Conservation (phyloP, 2,888 invertebrate genomes). For the Hemaris fuciformis region DNA sequence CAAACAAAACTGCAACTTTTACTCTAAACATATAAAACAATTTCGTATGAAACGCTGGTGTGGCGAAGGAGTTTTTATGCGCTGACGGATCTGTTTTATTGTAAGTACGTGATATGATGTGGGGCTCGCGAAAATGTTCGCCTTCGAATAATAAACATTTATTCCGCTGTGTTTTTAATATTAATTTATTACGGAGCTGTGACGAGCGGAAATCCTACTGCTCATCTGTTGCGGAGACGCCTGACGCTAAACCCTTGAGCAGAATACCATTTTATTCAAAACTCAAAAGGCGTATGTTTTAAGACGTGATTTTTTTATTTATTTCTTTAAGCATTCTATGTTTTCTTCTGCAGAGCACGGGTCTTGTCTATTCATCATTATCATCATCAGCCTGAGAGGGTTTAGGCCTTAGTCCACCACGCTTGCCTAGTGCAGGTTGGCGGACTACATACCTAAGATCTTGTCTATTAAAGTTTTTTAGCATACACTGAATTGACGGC, state of each 20-base stretch:
- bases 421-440: too few relatives aligned
- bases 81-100: constrained; percentile 23
- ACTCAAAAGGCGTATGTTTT: too few relatives aligned
- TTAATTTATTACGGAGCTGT: constrained; percentile 8
- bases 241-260: too few relatives aligned
- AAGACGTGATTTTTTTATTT: too few relatives aligned
- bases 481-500: too few relatives aligned
- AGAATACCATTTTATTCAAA: background rate
- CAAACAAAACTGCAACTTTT: background rate
- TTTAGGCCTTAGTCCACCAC: too few relatives aligned
- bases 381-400: too few relatives aligned
- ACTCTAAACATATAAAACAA: background rate
- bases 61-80: constrained; percentile 26
- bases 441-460: too few relatives aligned
- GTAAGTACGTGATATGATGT: constrained; percentile 29
- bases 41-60: constrained; percentile 12
- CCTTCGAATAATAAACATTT: constrained; percentile 25
- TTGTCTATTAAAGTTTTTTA: too few relatives aligned
- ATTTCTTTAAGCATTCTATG: too few relatives aligned
- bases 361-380: too few relatives aligned
- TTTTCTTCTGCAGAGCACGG: too few relatives aligned
- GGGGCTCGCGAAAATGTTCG: constrained; percentile 20
- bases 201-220: constrained; percentile 11
- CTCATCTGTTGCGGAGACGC: constrained; percentile 6
- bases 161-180: constrained; percentile 15